Evolutionary conservation across 1,140 invertebrate genomes (phyloP).

Genomic region (Drosophila triauraria): DNA sequence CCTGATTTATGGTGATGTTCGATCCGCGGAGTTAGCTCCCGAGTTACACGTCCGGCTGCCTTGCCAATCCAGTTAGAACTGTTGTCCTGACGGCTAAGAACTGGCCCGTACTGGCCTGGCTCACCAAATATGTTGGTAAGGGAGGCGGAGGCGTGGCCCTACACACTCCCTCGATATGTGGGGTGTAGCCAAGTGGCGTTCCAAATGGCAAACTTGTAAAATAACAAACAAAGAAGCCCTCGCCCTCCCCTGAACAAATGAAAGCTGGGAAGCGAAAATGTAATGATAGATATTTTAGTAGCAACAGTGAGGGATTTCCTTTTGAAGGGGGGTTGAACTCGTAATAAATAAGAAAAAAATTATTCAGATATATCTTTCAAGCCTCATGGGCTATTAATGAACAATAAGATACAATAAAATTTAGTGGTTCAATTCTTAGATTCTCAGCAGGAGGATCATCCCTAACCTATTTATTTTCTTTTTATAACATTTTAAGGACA

Average conservation of each 20-base stretch:
- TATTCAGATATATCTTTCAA: background rate
- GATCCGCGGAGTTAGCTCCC: slow-evolving; percentile 30
- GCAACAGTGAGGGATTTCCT: slow-evolving; percentile 10
- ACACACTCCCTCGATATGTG: slow-evolving; percentile 36
- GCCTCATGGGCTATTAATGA: background rate
- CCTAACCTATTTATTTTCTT: background rate
- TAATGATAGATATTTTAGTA: slow-evolving; percentile 51
- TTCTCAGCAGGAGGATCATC: background rate
- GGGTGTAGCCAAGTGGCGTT: slow-evolving; percentile 37
- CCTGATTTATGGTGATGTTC: slow-evolving; percentile 23
- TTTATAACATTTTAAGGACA: background rate
- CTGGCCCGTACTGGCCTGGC: slow-evolving; percentile 24
- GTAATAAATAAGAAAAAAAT: background rate
- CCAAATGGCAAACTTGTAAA: slow-evolving; percentile 56
- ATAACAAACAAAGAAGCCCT: slow-evolving; percentile 45
- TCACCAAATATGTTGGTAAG: slow-evolving; percentile 30
- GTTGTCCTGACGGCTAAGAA: slow-evolving; percentile 23
- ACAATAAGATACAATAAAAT: background rate
- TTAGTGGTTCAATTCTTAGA: background rate
- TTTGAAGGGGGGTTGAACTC: background rate
- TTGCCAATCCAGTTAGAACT: slow-evolving; percentile 62
- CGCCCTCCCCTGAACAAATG: slow-evolving; percentile 19
- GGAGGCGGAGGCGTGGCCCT: slow-evolving; percentile 28
- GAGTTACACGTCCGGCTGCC: slow-evolving; percentile 47
- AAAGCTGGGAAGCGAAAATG: slow-evolving; percentile 34